These are phyloP conservation scores for Polyommatus icarus DNA, from an alignment of 2,888 invertebrate species.

Conservation along the genomic window DNA sequence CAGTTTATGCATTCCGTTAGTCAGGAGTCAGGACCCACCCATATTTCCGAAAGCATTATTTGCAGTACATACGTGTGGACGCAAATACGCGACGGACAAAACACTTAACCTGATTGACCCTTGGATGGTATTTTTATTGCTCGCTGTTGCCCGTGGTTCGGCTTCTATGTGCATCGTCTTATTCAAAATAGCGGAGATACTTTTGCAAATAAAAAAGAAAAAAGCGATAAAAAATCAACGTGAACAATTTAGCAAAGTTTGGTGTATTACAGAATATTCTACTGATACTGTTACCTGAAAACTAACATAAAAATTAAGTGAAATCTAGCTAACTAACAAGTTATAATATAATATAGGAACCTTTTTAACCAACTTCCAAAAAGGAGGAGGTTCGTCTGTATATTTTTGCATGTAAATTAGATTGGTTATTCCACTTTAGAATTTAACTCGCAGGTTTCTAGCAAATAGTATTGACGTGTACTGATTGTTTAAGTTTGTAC, in stretches of 20 bases:
- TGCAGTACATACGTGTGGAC: slow-evolving; percentile 46
- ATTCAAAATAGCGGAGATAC: slow-evolving; percentile 38
- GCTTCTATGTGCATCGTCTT: slow-evolving; percentile 45
- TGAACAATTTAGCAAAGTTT: too few species aligned
- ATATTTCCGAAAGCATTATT: not conserved
- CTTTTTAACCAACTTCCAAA: too few species aligned
- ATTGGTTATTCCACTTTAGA: not conserved
- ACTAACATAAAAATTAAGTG: too few species aligned
- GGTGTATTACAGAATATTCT: too few species aligned
- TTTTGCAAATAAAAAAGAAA: slow-evolving; percentile 23
- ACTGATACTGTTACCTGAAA: too few species aligned
- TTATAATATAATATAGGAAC: too few species aligned
- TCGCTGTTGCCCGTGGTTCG: slow-evolving; percentile 47
- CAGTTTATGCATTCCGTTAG: not conserved
- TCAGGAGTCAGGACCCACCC: not conserved
- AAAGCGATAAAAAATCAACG: too few species aligned
- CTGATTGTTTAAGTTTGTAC: slow-evolving; percentile 21
- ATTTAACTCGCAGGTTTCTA: not conserved
- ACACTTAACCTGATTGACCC: slow-evolving; percentile 74
- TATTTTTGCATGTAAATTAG: not conserved
- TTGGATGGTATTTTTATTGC: slow-evolving; percentile 69
- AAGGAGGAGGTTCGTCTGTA: too few species aligned
- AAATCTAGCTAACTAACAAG: too few species aligned
- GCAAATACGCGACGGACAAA: slow-evolving; percentile 58
- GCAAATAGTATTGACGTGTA: slow-evolving; percentile 17